phyloP scores from a whole-genome alignment of 2,797 vertebrate species.

The Notoglanidium macrostoma region DNA sequence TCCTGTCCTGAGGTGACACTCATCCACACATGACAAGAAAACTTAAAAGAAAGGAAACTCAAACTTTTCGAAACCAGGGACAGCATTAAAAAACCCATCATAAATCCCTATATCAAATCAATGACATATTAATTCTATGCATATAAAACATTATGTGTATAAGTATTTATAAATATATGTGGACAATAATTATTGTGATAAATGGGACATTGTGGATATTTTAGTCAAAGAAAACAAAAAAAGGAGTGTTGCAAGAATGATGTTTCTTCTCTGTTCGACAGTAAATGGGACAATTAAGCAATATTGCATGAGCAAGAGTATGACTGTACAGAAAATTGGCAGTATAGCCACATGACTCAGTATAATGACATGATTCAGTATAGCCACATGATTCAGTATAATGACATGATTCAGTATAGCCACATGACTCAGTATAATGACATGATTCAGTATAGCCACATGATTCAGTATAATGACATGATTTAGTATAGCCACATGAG shows the following conservation, averaged over 20 bases:
- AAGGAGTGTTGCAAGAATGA: not conserved
- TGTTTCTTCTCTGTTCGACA: not conserved
- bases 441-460: no score
- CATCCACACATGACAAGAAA: not conserved
- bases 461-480: no score
- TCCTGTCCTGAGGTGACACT: slow-evolving; percentile 60
- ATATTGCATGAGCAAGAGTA: not conserved
- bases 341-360: not conserved
- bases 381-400: no score
- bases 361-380: no score
- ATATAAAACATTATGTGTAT: not conserved
- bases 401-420: no score
- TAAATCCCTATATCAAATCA: not conserved
- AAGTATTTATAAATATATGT: not conserved
- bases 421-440: no score
- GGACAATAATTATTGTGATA: no score
- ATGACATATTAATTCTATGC: not conserved
- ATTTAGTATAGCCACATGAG: not conserved
- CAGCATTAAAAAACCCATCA: not conserved
- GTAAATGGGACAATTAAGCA: not conserved
- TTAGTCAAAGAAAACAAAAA: not conserved
- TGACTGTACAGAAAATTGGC: not conserved
- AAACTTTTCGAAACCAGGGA: not conserved
- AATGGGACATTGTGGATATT: not conserved
- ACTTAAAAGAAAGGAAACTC: not conserved